Percentiles rank a stretch among this genome's conserved stretches.
phyloP scores from a whole-genome alignment of 2,888 invertebrate genomes.

The Laspeyria flexula region DNA sequence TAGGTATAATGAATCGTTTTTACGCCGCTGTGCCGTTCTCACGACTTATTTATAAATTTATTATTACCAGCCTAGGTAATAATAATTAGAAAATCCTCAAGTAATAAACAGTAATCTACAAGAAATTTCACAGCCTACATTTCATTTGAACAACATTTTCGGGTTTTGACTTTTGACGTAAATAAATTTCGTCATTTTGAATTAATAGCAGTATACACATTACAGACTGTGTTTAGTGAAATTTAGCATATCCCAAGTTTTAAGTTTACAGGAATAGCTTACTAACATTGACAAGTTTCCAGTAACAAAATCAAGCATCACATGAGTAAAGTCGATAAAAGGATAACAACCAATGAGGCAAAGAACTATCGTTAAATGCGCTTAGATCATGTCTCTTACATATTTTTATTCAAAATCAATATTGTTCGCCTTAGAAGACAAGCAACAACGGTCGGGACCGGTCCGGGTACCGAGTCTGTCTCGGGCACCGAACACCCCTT shows the following conservation, averaged over 20 bases:
- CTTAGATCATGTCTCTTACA: slow-evolving; percentile 25
- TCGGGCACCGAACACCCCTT: slow-evolving; percentile 63
- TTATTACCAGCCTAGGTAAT: slow-evolving; percentile 26
- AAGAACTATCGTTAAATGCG: slow-evolving; percentile 12
- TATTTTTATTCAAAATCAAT: slow-evolving; percentile 66
- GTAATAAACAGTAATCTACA: slow-evolving; percentile 35
- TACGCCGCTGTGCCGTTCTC: slow-evolving; percentile 22
- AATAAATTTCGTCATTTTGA: no score
- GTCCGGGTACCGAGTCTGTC: slow-evolving; percentile 62
- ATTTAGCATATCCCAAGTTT: no score
- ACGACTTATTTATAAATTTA: slow-evolving; percentile 19
- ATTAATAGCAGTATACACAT: no score
- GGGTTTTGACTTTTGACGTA: no score
- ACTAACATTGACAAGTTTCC: not conserved
- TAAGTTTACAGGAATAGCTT: not conserved
- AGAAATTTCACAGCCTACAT: slow-evolving; percentile 23
- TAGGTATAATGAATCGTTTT: slow-evolving; percentile 17
- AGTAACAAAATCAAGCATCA: slow-evolving; percentile 8
- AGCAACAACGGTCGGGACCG: slow-evolving; percentile 57
- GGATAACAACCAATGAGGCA: slow-evolving; percentile 11
- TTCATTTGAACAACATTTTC: slow-evolving; percentile 6
- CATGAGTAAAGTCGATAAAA: slow-evolving; percentile 16
- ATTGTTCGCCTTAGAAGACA: slow-evolving; percentile 60
- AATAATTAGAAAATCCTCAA: slow-evolving; percentile 25
- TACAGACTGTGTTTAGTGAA: no score